These are phyloP conservation scores for Prunella fulvescens DNA, from an alignment of 2,113 vertebrate species.

Conservation along the genomic window DNA sequence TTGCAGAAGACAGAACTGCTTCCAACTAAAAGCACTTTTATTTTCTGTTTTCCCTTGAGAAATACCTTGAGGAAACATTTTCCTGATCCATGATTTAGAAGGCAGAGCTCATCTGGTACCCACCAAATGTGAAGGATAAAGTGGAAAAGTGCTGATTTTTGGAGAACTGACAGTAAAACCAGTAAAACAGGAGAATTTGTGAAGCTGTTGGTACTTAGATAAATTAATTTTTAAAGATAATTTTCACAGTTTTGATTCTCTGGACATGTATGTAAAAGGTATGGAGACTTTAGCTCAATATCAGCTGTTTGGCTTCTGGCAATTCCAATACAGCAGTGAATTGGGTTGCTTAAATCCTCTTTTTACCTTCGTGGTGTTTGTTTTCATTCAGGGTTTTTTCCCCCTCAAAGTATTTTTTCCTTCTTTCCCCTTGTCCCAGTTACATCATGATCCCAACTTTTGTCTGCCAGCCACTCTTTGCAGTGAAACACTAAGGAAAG, in stretches of 20 bases:
- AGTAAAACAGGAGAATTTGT: not conserved
- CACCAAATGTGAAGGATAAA: not conserved
- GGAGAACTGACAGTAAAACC: not conserved
- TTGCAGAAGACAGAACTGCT: not conserved
- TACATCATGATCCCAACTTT: not conserved
- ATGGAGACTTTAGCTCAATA: not conserved
- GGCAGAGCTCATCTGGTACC: not conserved
- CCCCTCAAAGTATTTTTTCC: not conserved
- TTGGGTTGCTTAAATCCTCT: not conserved
- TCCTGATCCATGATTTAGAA: not conserved
- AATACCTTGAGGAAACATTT: not conserved
- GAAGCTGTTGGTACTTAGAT: not conserved
- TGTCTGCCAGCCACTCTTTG: not conserved
- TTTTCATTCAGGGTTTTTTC: rapidly evolving
- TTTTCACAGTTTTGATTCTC: not conserved
- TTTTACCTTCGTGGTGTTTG: not conserved
- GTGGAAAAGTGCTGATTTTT: not conserved
- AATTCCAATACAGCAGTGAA: not conserved
- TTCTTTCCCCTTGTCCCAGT: not conserved
- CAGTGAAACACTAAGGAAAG: not conserved
- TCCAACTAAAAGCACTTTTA: not conserved
- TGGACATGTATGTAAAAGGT: not conserved
- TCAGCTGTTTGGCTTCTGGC: not conserved
- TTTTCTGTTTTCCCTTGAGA: not conserved
- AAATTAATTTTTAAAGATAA: not conserved